Evolutionary conservation across 2,113 vertebrate species (phyloP), one percentile per base, ranked within the genome.

Genomic region (Leiothrix lutea): DNA sequence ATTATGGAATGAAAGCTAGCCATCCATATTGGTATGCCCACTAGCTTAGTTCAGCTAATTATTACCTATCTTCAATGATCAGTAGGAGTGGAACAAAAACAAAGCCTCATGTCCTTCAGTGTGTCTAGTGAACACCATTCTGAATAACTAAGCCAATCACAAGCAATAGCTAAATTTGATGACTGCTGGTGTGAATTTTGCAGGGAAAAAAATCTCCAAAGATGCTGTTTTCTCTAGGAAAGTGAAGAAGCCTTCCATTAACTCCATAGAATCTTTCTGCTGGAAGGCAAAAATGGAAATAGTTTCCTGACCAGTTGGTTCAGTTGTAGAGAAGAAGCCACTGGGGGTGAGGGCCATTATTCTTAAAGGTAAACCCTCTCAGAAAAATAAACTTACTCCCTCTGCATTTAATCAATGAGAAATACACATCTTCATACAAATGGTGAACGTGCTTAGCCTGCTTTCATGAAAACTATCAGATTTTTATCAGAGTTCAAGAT

Each of bases 251-350:
- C 2, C 8, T 65, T 73, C 11, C 15, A 67, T 86, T 33, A 67
- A 38, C 13, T 25, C 2, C 0, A 12, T 3, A 2, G 4, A 15
- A 5, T 35, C 57, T 17, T 28, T 81, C n/a, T 38, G 3, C 47
- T 31, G 14, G 21, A 78, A 51, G 36, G 4, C 18, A 28, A 78
- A 65, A 51, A 74, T 3, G 13, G 14, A 51, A 84, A 73, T 23
- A 35, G 2, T 48, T 61, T 57, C 19, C 19, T 26, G 22, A 48
- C 12, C 12, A 28, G 14, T 1, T 53, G 19, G 12, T 35, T 60
- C 50, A 40, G 47, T 6, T 33, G 19, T 48, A 73, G 45, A 60
- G 28, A 29, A 65, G 29, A 36, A 48, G 48, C 15, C 36, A 65
- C 48, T 54, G 15, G 33, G 38, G 89, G 16, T 36, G 24, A 47